Evolutionary conservation across 1,140 invertebrate species (phyloP).

Genomic region (Drosophila navojoa): DNA sequence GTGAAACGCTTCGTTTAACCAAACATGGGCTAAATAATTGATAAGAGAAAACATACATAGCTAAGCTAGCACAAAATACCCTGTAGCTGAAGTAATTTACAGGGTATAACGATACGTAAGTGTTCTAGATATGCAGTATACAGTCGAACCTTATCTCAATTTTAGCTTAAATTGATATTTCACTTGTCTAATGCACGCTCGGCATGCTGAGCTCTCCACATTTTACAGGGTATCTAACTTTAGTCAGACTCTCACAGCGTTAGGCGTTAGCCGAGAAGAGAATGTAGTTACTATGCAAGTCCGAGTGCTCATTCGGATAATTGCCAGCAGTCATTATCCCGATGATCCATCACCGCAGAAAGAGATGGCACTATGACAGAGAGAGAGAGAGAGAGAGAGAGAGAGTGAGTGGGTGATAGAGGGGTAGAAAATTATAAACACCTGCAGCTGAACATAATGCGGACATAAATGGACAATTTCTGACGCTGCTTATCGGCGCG

Average conservation of each 20-base stretch:
- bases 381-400: too few species aligned
- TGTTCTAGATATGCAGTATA: too few species aligned
- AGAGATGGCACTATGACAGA: neutral
- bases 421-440: neutral
- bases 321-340: conserved; percentile 36
- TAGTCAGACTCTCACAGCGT: too few species aligned
- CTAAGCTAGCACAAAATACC: neutral
- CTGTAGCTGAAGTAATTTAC: neutral
- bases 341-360: conserved; percentile 23
- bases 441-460: conserved; percentile 20
- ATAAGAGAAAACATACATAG: too few species aligned
- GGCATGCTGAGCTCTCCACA: neutral
- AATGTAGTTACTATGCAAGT: conserved; percentile 12
- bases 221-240: neutral
- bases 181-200: too few species aligned
- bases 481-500: conserved; percentile 27
- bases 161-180: too few species aligned
- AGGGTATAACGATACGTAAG: neutral
- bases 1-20: too few species aligned
- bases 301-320: conserved; percentile 28
- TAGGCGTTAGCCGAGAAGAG: neutral
- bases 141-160: too few species aligned
- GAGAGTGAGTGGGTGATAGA: too few species aligned
- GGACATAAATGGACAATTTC: conserved; percentile 13
- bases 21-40: too few species aligned